Evolutionary conservation across 2,888 invertebrate species (phyloP).

Genomic region (Anoplius nigerrimus): DNA sequence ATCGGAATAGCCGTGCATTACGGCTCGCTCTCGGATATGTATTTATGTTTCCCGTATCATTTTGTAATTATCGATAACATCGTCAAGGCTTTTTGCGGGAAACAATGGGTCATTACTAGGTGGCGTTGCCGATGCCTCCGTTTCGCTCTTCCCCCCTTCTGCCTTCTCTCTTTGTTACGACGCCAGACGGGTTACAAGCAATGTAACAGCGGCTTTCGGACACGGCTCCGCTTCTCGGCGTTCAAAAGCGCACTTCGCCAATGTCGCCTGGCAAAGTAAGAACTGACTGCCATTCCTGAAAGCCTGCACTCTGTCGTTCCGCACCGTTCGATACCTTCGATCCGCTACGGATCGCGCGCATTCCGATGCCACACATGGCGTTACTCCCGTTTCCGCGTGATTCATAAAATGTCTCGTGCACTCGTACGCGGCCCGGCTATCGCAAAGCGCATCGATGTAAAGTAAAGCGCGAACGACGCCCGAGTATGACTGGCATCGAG

Average conservation of each 20-base stretch:
- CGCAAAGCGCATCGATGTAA: slow-evolving; percentile 17
- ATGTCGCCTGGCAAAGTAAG: too few species aligned
- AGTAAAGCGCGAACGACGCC: too few species aligned
- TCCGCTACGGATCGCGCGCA: too few species aligned
- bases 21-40: slow-evolving; percentile 64
- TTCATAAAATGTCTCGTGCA: slow-evolving; percentile 23
- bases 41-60: slow-evolving; percentile 74
- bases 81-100: slow-evolving; percentile 73
- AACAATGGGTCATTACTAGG: slow-evolving; percentile 73
- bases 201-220: too few species aligned
- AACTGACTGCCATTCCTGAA: too few species aligned
- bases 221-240: too few species aligned
- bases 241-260: too few species aligned
- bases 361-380: too few species aligned
- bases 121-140: slow-evolving; percentile 42
- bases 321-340: too few species aligned
- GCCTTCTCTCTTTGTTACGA: slow-evolving; percentile 19
- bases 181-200: not conserved
- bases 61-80: slow-evolving; percentile 75
- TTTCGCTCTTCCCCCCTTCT: slow-evolving; percentile 27
- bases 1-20: slow-evolving; percentile 64
- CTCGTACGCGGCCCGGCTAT: slow-evolving; percentile 13
- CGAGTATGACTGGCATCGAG: slow-evolving; percentile 8
- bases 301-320: too few species aligned
- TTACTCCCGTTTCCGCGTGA: too few species aligned